Base-by-base conservation (phyloP, 2,888 invertebrate genomes). In the Mesopsocus fuscifrons region DNA sequence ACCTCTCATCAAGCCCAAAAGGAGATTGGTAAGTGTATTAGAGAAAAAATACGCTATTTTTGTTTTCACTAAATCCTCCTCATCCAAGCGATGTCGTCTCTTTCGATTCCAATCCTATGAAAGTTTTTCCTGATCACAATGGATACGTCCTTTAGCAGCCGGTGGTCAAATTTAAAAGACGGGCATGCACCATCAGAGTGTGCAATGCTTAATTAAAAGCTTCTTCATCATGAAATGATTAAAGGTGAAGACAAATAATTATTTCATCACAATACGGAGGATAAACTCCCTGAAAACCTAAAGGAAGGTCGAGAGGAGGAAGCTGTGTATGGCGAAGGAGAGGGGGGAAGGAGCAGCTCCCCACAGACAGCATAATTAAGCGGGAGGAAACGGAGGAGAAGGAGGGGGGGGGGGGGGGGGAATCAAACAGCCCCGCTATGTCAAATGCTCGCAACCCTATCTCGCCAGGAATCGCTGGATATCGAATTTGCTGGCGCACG, bases 1-100 rank as follows among this genome's bases (percentile, higher is more conserved):
- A 64, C 97, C 97, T 46, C 78, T 98, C 59, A 94, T 95, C 70
- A 97, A 97, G 75, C 95, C 97, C 60, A 95, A 97, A 72, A 81
- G 97, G 77, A 83, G 97, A 77, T 83, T 95, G 84, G 97, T 97
- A 74, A 91, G 92, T 84, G 65, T 67, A n/a, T n/a, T n/a, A n/a
- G n/a, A n/a, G n/a, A n/a, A 67, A 64, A 66, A 47, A 47, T n/a
- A n/a, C n/a, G n/a, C 42, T 44, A 41, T 46, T 44, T 46, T 35
- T n/a, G n/a, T n/a, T n/a, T n/a, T n/a, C n/a, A n/a, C n/a, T n/a
- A n/a, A n/a, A n/a, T n/a, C n/a, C n/a, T n/a, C n/a, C n/a, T n/a
- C n/a, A n/a, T n/a, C n/a, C n/a, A n/a, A n/a, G n/a, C n/a, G n/a
- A n/a, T n/a, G n/a, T n/a, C n/a, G n/a, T n/a, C n/a, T n/a, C n/a